Base-by-base conservation (phyloP, 2,113 vertebrate species). In the Collichthys lucidus region DNA sequence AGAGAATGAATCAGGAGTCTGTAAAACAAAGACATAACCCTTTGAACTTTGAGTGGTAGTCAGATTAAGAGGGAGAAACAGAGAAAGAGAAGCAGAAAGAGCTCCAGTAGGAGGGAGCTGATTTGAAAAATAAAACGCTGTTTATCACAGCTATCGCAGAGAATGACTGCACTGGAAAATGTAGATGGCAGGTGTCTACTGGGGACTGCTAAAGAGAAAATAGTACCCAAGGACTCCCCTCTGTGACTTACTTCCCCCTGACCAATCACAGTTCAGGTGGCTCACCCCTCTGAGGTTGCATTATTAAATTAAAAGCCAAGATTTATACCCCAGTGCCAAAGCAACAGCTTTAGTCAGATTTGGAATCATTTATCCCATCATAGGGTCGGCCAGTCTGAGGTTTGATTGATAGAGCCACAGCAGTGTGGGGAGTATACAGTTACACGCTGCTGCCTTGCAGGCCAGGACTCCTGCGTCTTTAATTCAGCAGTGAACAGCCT, bases 341-440 rank as follows among this genome's bases (percentile, higher is more conserved):
- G 84, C 79, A 90, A 85, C 42, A 62, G 88, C 90, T 91, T 91
- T 86, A 89, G 90, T 89, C 65, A 85, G 83, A 91, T 92, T 93
- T 90, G 82, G 74, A 91, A 88, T 90, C 85, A 88, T 92, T 94
- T 94, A 92, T 92, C 91, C 91, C 82, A 86, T 92, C 90, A 92
- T 77, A 92, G 80, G 80, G 84, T 81, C 80, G 11, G 71, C 79
- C 60, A 85, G 81, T 75, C 42, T 74, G 66, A 24, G 76, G 73
- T 77, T 76, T 93, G 91, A 93, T 91, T 88, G 91, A 92, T 93
- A 68, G 87, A 85, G 59, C 26, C 72, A 4, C 56, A 72, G 79
- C 84, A 60, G 74, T n/a, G 31, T 56, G 64, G 83, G 74, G 66
- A 80, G 86, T 85, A 80, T 91, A 88, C 40, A 75, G 87, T 90